Percentiles rank a stretch among this genome's conserved stretches.
phyloP scores from a whole-genome alignment of 2,888 invertebrate species.

The Xylophagus ater region DNA sequence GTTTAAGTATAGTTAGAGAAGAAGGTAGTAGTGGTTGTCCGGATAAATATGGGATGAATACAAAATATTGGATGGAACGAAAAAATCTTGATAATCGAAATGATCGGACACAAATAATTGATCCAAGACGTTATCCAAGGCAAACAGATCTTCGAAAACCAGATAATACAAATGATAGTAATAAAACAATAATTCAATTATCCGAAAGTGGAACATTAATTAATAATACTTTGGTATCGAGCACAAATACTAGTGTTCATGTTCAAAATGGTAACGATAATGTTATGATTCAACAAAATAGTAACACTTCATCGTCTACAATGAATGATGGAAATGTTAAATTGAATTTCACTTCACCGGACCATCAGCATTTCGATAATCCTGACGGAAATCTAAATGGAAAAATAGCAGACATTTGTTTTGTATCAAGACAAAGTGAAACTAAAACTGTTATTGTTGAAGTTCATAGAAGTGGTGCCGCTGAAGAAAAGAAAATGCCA shows the following conservation, averaged over 20 bases:
- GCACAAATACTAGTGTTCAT: conserved; percentile 16
- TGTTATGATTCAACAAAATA: conserved; percentile 11
- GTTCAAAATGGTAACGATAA: conserved; percentile 11
- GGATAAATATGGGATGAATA: not conserved
- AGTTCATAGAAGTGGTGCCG: conserved; percentile 53
- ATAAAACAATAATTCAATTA: conserved; percentile 61
- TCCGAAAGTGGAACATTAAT: conserved; percentile 62
- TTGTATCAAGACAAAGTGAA: conserved; percentile 40
- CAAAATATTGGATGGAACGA: conserved; percentile 5
- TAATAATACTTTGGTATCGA: conserved; percentile 44
- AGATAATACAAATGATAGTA: conserved; percentile 41
- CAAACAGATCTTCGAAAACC: too few species aligned
- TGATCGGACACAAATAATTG: conserved; percentile 41
- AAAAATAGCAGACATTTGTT: conserved; percentile 37
- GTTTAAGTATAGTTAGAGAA: conserved; percentile 63
- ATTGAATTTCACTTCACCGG: conserved; percentile 1
- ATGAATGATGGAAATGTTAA: conserved; percentile 3
- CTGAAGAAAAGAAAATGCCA: conserved; percentile 12
- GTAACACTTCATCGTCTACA: conserved; percentile 3
- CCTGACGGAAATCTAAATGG: conserved; percentile 12
- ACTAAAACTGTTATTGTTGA: conserved; percentile 63
- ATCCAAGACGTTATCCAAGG: too few species aligned
- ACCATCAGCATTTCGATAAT: conserved; percentile 1
- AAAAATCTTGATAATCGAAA: conserved; percentile 32
- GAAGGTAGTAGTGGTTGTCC: too few species aligned